Base-by-base conservation (phyloP, 2,113 vertebrate species). In the Centropristis striata region DNA sequence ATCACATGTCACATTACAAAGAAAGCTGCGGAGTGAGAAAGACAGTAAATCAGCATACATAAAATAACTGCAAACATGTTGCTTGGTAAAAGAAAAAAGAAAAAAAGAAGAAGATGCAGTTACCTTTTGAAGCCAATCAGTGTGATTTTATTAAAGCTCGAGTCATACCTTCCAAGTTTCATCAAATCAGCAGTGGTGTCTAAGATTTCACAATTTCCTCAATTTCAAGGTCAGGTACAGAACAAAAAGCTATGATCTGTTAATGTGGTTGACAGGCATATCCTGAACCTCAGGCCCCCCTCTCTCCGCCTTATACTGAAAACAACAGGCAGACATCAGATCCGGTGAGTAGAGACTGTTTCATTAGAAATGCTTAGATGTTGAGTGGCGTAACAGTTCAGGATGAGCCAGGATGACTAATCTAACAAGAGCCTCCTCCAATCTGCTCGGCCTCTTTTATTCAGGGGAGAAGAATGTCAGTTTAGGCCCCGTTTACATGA, bases 181-280 rank as follows among this genome's bases (percentile, higher is more conserved):
- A 81, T 90, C 89, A 87, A 90, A 88, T 90, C 86, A 90, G 75
- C 59, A 10, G 10, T 39, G 53, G 53, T 61, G 81, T 87, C 87
- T 90, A 78, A 59, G 63, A 91, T 91, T 91, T 86, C 85, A 78
- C 77, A 87, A 87, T 89, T 86, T 81, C 73, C 78, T 79, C 64
- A 67, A 88, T 88, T 91, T 91, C 78, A 88, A 84, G 85, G 86
- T 88, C 76, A 88, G 73, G 67, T 66, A 75, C 14, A 69, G 67
- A 55, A 78, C 75, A 74, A 76, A 85, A 59, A 72, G 42, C 79
- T 23, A 63, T 71, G 88, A 91, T 85, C 75, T 83, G 80, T 85
- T 86, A 86, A 80, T 86, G 79, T 55, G 60, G 71, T 65, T 89
- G 86, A 90, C 88, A 90, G 64, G 79, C 86, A 76, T 80, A 57